Conservation (phyloP, 2,113 vertebrate species). For the Gasterosteus nipponicus region DNA sequence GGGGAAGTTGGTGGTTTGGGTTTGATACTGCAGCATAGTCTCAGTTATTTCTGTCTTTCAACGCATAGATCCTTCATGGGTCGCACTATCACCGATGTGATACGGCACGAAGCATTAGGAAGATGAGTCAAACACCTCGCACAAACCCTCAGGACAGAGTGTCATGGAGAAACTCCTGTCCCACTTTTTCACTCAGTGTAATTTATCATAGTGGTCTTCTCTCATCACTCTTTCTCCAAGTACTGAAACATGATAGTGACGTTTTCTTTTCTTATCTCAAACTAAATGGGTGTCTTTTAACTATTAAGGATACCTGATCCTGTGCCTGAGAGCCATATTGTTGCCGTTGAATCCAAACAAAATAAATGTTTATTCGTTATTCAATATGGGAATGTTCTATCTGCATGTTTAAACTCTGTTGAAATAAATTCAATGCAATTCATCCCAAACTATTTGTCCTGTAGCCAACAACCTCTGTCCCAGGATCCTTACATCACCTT, state of each 20-base stretch:
- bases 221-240: slow-evolving; percentile 16
- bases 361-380: background rate
- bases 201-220: slow-evolving; percentile 23
- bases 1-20: slow-evolving; percentile 7
- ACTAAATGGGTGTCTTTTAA: slow-evolving; percentile 8
- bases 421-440: background rate
- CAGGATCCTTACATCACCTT: background rate
- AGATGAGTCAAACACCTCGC: slow-evolving; percentile 32
- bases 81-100: slow-evolving; percentile 15
- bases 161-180: slow-evolving; percentile 19
- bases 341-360: background rate
- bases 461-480: background rate
- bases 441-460: background rate
- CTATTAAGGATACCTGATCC: background rate
- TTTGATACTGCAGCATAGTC: background rate
- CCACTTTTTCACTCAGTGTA: slow-evolving; percentile 12
- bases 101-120: slow-evolving; percentile 31
- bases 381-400: background rate
- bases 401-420: background rate
- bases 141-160: slow-evolving; percentile 12
- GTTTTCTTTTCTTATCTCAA: background rate
- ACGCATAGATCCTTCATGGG: slow-evolving; percentile 8
- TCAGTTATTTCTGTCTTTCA: slow-evolving; percentile 19
- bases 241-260: background rate
- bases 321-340: background rate